Conservation (phyloP, 2,113 vertebrate genomes). For the Tympanuchus pallidicinctus region DNA sequence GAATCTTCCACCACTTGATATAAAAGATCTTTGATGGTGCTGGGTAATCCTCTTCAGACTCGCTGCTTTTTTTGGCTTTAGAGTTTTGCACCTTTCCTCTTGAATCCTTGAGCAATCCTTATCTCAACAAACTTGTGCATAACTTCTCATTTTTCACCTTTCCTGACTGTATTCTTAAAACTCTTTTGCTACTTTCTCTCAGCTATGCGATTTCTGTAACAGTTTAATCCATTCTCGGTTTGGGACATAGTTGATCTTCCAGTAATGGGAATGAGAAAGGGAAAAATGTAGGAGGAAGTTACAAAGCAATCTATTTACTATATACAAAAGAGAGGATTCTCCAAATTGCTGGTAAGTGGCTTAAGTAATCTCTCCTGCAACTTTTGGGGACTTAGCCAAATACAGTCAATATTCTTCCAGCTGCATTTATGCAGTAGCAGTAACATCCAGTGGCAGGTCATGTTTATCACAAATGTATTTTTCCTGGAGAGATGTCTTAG, state of each 20-base stretch:
- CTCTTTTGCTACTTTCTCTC: background rate
- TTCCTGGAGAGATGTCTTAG: background rate
- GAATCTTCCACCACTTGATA: background rate
- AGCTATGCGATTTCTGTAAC: background rate
- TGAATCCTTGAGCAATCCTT: background rate
- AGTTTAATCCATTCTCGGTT: fast-evolving
- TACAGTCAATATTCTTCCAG: background rate
- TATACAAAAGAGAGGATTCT: background rate
- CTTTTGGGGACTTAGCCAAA: background rate
- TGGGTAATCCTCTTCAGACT: background rate
- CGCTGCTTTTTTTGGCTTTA: background rate
- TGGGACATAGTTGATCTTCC: background rate
- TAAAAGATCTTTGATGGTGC: background rate
- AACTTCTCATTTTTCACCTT: background rate
- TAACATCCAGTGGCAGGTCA: background rate
- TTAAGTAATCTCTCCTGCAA: background rate
- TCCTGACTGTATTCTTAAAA: background rate
- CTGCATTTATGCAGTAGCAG: background rate
- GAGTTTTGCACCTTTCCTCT: background rate
- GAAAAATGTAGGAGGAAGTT: background rate
- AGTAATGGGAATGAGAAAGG: background rate
- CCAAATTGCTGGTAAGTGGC: background rate
- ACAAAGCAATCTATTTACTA: fast-evolving
- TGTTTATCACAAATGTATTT: background rate
- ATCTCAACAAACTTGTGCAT: background rate